phyloP scores from a whole-genome alignment of 2,113 vertebrate genomes.

The Thalassarche chlororhynchos region DNA sequence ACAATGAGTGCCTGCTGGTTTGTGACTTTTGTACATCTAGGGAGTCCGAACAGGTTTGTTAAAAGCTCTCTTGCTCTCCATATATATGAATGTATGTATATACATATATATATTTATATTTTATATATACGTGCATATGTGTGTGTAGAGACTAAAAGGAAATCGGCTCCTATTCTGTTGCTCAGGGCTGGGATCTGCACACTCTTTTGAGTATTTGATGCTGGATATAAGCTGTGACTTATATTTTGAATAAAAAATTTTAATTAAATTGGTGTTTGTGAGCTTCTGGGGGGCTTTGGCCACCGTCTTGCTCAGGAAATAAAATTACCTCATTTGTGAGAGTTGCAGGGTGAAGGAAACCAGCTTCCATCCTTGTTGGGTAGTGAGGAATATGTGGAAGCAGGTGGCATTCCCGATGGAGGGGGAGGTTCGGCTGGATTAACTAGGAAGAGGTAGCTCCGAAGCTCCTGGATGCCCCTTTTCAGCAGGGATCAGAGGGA shows the following conservation, averaged over 20 bases:
- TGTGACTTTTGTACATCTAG: background rate
- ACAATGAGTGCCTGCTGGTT: background rate
- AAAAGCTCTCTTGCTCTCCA: background rate
- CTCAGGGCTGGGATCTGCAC: slow-evolving; percentile 7
- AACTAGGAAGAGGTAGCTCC: background rate
- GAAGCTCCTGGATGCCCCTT: background rate
- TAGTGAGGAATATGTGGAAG: background rate
- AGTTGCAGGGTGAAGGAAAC: background rate
- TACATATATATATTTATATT: background rate
- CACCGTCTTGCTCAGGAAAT: background rate
- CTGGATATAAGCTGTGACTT: slow-evolving; percentile 3
- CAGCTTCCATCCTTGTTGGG: background rate
- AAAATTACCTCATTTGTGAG: background rate
- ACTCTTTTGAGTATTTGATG: background rate
- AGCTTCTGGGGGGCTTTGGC: slow-evolving; percentile 11
- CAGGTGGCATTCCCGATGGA: background rate
- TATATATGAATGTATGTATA: background rate
- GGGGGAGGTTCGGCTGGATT: background rate
- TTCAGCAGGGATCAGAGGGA: background rate
- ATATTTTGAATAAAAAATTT: background rate
- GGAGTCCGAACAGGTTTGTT: background rate
- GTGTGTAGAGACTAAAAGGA: background rate
- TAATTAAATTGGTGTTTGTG: slow-evolving; percentile 30
- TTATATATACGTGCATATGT: background rate
- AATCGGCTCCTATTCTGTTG: background rate